Conservation (phyloP, 2,888 invertebrate genomes). For the Ariolimax columbianus region DNA sequence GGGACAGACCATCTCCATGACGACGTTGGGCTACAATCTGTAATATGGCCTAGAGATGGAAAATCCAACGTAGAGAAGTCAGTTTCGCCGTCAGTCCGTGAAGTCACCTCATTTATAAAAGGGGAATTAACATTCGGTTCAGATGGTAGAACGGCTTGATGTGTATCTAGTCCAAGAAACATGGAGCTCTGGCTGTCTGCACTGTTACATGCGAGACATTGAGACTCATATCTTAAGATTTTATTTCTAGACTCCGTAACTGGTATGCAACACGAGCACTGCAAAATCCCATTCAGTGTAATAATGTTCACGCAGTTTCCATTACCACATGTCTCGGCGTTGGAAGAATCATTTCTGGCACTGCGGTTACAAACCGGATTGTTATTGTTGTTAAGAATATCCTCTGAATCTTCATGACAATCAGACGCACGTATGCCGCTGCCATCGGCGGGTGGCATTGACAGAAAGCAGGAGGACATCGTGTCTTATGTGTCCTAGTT, state of each 20-base stretch:
- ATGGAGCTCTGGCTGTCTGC: not conserved
- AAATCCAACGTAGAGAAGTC: not conserved
- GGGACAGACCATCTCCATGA: not conserved
- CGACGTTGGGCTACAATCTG: too few species aligned
- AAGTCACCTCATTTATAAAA: not conserved
- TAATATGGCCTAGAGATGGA: too few species aligned
- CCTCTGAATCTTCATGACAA: not conserved
- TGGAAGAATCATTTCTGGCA: not conserved
- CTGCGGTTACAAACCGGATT: too few species aligned
- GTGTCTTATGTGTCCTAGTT: not conserved
- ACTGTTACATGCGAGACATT: not conserved
- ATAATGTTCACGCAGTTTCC: not conserved
- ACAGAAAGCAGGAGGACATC: not conserved
- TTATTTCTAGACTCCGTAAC: not conserved
- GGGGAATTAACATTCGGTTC: not conserved
- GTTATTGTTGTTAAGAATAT: slow-evolving; percentile 6
- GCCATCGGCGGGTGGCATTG: not conserved
- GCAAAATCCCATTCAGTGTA: not conserved
- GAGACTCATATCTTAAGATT: not conserved
- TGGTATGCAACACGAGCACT: not conserved
- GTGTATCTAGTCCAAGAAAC: too few species aligned
- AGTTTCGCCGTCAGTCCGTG: not conserved
- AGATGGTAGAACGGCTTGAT: too few species aligned
- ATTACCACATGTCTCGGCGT: not conserved
- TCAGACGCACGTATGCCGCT: not conserved